Evolutionary conservation across 2,888 invertebrate genomes (phyloP).

Genomic region (Drosophila engyochracea): DNA sequence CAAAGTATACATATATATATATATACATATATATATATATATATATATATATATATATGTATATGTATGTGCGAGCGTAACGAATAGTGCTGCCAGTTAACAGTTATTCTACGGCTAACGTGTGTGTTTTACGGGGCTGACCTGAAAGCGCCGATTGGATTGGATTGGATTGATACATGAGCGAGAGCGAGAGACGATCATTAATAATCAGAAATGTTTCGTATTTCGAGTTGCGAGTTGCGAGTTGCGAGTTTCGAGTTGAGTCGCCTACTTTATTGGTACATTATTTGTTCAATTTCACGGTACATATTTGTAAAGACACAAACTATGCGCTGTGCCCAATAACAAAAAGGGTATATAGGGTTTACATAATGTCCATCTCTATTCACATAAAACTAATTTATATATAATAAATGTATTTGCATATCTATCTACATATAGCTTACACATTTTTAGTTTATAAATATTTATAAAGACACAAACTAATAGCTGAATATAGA

Average conservation of each 20-base stretch:
- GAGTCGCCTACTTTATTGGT: conserved; percentile 78
- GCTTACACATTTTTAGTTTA: neutral
- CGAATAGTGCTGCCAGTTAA: neutral
- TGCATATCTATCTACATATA: neutral
- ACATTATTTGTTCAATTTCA: conserved; percentile 80
- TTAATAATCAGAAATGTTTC: conserved; percentile 80
- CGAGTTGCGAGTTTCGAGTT: conserved; percentile 15
- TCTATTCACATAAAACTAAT: neutral
- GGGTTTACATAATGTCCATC: too few relatives aligned
- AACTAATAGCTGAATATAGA: neutral
- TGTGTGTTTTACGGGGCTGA: conserved; percentile 20
- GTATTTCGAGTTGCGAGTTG: conserved; percentile 12
- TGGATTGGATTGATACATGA: conserved; percentile 62
- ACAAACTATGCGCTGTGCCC: conserved; percentile 21
- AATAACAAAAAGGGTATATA: neutral
- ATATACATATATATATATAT: neutral
- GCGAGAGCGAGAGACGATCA: conserved; percentile 66
- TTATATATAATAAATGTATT: neutral
- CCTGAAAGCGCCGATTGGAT: conserved; percentile 26
- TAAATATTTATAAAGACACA: conserved; percentile 55
- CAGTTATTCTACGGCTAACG: conserved; percentile 4
- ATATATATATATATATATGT: neutral
- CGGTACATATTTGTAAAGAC: conserved; percentile 69
- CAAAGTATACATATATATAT: conserved; percentile 1
- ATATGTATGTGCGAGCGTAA: neutral